Evolutionary conservation across 2,888 invertebrate species (phyloP).

Genomic region (Aphelenchoides bicaudatus): DNA sequence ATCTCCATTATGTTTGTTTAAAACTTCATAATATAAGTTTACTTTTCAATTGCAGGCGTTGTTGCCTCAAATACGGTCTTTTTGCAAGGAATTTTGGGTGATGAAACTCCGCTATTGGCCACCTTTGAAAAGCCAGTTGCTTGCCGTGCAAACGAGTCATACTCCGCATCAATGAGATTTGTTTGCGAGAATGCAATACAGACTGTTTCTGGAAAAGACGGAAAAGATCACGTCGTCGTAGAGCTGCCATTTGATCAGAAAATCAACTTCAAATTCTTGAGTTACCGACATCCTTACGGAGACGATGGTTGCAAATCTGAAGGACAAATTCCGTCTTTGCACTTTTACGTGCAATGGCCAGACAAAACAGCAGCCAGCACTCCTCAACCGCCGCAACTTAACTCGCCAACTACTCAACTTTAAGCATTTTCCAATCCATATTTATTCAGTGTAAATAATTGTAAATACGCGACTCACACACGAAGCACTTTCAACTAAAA

Average conservation of each 20-base stretch:
- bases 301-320: conserved; percentile 39
- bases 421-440: too few species aligned
- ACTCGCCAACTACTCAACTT: too few species aligned
- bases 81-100: conserved; percentile 34
- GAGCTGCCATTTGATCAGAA: conserved; percentile 38
- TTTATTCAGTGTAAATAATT: background rate
- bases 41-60: conserved; percentile 13
- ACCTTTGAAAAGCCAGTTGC: conserved; percentile 34
- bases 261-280: conserved; percentile 36
- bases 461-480: background rate
- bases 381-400: too few species aligned
- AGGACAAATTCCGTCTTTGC: conserved; percentile 39
- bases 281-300: conserved; percentile 39
- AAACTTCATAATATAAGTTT: background rate
- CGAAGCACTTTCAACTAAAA: too few species aligned
- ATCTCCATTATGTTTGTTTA: background rate
- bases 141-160: conserved; percentile 31
- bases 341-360: conserved; percentile 43
- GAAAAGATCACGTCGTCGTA: conserved; percentile 34
- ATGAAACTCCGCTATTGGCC: conserved; percentile 35
- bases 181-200: conserved; percentile 39
- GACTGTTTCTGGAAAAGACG: conserved; percentile 40
- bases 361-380: conserved; percentile 19
- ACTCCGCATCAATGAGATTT: conserved; percentile 36
- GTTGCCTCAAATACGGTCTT: conserved; percentile 40